Evolutionary conservation across 2,113 vertebrate species (phyloP), one percentile per base, ranked within the genome.

Genomic region (Ophthalmolycus amberensis): DNA sequence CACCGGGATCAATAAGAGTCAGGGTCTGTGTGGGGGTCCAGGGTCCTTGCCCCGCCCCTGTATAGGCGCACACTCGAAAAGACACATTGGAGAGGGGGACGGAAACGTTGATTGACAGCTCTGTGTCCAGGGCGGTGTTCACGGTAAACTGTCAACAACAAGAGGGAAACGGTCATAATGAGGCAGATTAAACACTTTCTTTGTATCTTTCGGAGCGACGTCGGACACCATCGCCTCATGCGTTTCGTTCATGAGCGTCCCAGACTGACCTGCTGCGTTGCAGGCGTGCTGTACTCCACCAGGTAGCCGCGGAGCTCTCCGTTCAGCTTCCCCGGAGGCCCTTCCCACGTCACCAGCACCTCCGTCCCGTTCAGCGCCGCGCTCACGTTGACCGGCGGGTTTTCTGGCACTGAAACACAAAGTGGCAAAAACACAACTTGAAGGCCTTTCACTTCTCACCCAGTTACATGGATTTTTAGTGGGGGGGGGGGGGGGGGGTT

Each of bases 281-380:
- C 63, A 0, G 94, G 93, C 2, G 91, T 90, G 70, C 85, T 93
- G 85, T 97, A 97, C 50, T 96, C 94, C 90, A 97, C 88, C 82
- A 90, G 91, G 90, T 97, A 98, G n/a, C 97, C 97, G 71, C 90
- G 91, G 0, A 98, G 93, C 5, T 93, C 88, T 54, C 97, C 97
- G 9, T 97, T 96, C 11, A 97, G 82, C 67, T 88, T 92, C 0
- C 95, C 94, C 1, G 50, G 56, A 7, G 96, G 97, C 64, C 85
- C 86, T 60, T 90, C 90, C 97, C 97, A 98, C 38, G 44, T 84
- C 83, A 97, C 86, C 60, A 95, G 32, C 63, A 96, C 94, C 54
- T 94, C 92, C 3, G 95, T 97, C 60, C 95, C 96, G 0, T 98
- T 97, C 14, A 94, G 75, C 44, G 82, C 50, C 0, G 92, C 95